Evolutionary conservation across 2,113 vertebrate genomes (phyloP), one percentile per base, ranked within the genome.

Genomic region (Siniperca knerii): DNA sequence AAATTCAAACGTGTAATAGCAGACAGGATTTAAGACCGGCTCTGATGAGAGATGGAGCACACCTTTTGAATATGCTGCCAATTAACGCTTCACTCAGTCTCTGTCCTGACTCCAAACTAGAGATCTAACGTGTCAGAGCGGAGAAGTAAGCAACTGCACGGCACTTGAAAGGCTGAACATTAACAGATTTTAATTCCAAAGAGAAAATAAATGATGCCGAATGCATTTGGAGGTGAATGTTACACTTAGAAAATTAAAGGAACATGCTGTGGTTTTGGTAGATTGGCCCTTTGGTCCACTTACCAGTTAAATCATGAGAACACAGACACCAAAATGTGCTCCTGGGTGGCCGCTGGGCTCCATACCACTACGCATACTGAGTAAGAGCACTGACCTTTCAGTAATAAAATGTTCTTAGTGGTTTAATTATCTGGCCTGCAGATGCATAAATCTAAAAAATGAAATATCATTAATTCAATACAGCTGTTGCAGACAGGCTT

Each of bases 31-130:
- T 74, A 46, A 81, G 61, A 69, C 46, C 11, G 33, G 42, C 77
- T 77, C 71, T 82, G 86, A 91, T 84, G 82, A 83, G 85, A 91
- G 75, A 87, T 18, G 81, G 46, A 61, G 70, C 42, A 6, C 72
- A 83, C 85, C 85, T 89, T 91, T 91, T 82, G 84, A 90, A 86
- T 81, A 15, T 50, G 76, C 79, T 91, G 89, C 89, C 94, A 92
- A 91, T 91, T 89, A 88, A 68, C 0, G 55, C 87, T 55, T 75
- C 83, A 40, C 72, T 86, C 84, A 25, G 57, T 81, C 79, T 80
- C 86, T 57, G 84, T 90, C 86, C 87, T 33, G 81, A 89, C 89
- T 92, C 85, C 75, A 81, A 90, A 84, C 83, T 48, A 10, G 57
- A 89, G 81, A 90, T 89, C 83, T 88, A n/a, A 91, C 57, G 54